These are phyloP conservation scores for Epinotia demarniana DNA, from an alignment of 2,888 invertebrate species.

Conservation along the genomic window DNA sequence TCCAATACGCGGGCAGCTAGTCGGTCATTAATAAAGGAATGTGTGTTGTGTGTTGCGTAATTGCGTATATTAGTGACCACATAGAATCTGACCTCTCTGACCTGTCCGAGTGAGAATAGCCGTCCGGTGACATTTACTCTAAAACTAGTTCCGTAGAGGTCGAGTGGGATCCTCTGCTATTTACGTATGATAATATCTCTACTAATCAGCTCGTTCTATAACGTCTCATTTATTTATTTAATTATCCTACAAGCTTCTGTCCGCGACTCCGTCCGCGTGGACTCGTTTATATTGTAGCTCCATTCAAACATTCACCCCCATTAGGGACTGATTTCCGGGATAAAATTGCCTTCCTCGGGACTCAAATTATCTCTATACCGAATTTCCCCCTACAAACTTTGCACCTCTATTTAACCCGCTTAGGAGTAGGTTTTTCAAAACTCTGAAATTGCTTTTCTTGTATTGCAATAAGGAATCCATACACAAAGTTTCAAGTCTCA, in stretches of 20 bases:
- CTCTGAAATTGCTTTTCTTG: background rate
- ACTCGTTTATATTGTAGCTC: too few relatives aligned
- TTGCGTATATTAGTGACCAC: constrained; percentile 50
- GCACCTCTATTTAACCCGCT: too few relatives aligned
- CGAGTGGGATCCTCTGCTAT: constrained; percentile 55
- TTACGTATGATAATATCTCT: constrained; percentile 49
- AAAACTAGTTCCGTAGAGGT: constrained; percentile 72
- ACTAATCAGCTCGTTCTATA: constrained; percentile 59
- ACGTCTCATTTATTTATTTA: constrained; percentile 5
- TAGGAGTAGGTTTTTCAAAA: too few relatives aligned
- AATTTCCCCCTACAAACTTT: too few relatives aligned
- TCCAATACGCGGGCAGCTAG: background rate
- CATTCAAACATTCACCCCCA: too few relatives aligned
- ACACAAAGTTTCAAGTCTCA: too few relatives aligned
- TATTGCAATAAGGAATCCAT: background rate
- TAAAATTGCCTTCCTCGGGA: too few relatives aligned
- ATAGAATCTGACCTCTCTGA: constrained; percentile 62
- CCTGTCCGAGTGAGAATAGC: constrained; percentile 73
- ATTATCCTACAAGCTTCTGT: background rate
- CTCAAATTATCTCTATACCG: too few relatives aligned
- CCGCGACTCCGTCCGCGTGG: too few relatives aligned
- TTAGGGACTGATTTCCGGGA: too few relatives aligned
- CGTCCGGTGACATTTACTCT: constrained; percentile 73
- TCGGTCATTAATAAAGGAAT: background rate
- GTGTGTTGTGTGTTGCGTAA: constrained; percentile 38